Evolutionary conservation across 2,113 vertebrate genomes (phyloP), one percentile per base, ranked within the genome.

Genomic region (Muscicapa adusta): DNA sequence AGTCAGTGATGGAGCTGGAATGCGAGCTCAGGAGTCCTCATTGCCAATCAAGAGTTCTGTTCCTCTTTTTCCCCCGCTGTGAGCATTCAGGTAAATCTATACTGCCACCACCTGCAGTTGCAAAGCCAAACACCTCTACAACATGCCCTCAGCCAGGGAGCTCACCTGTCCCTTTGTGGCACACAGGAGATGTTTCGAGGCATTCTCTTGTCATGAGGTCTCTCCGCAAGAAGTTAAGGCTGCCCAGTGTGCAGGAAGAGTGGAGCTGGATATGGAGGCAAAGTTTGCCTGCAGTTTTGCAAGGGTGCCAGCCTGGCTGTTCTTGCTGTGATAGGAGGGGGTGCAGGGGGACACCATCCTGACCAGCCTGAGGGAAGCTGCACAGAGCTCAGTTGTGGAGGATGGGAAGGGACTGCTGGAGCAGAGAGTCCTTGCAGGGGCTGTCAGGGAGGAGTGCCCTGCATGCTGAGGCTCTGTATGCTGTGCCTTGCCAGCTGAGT

Each of bases 341-440:
- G 5, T 0, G 0, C 25, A 4, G 3, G 12, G 22, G 34, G 17
- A 22, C 58, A 18, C 62, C 14, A 12, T 45, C 23, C 66, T 0
- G 0, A 67, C 19, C 80, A 75, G 26, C 8, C 13, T 54, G 36
- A 61, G 40, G 26, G 74, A 83, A 65, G 54, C 18, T 0, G 1
- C 45, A 18, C 45, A 68, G 43, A 72, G 48, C 29, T 66, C 22
- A 61, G 26, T 43, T 0, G 3, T 26, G 62, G 60, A 65, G 68
- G 36, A 14, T 5, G 3, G 78, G 42, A 70, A 68, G 36, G 72
- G 54, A 13, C 57, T 82, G 65, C 63, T n/a, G 56, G 45, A 88
- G 47, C 42, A 71, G 47, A 29, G 31, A 22, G 33, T 19, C 47
- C 15, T 74, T 62, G 24, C 2, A 5, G 48, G 31, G 25, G 12